These are phyloP conservation scores for Pelosia muscerda DNA, from an alignment of 2,888 invertebrate genomes.

Conservation along the genomic window DNA sequence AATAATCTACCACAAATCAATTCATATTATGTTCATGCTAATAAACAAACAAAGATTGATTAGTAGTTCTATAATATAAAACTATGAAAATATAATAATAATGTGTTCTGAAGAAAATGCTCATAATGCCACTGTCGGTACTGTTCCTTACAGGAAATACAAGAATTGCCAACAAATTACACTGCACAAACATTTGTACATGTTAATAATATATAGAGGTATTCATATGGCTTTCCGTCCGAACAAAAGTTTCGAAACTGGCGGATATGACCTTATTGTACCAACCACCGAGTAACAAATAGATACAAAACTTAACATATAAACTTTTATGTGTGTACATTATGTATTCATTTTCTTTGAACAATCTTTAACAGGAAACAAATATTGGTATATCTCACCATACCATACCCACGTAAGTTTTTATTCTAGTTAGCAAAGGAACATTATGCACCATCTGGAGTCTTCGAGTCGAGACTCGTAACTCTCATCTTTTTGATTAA, in stretches of 20 bases:
- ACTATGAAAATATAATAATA: too few species aligned
- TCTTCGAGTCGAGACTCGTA: too few species aligned
- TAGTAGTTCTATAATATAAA: too few species aligned
- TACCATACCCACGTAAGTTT: too few species aligned
- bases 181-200: not conserved
- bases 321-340: not conserved
- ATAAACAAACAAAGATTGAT: too few species aligned
- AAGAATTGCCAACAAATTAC: slow-evolving; percentile 15
- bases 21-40: too few species aligned
- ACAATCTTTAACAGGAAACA: not conserved
- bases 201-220: not conserved
- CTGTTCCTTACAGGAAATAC: not conserved
- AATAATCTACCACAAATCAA: too few species aligned
- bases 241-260: not conserved
- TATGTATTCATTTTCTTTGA: not conserved
- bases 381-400: not conserved
- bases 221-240: not conserved
- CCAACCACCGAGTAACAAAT: not conserved
- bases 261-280: not conserved
- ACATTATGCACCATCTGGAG: too few species aligned
- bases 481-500: too few species aligned
- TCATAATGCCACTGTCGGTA: not conserved
- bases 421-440: too few species aligned
- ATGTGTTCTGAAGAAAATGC: too few species aligned
- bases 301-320: not conserved